Percentiles rank a stretch among this genome's conserved stretches.
Evolutionary conservation across 2,113 vertebrate genomes (phyloP).

Genomic region (Blennius ocellaris): DNA sequence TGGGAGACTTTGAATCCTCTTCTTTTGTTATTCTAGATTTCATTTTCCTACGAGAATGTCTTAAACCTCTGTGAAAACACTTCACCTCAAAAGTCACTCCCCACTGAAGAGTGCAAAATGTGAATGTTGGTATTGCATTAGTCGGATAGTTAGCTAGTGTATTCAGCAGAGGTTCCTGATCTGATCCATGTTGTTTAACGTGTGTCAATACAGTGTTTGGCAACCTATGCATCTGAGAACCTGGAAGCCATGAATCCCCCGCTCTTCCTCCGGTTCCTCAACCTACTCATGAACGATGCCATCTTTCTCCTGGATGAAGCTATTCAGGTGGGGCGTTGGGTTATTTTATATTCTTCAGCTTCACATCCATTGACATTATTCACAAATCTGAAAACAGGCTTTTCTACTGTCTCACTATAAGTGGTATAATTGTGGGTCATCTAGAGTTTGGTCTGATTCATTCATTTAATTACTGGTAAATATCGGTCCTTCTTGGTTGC

Average conservation of each 20-base stretch:
- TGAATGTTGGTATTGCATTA: background rate
- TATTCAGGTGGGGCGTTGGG: constrained; percentile 88
- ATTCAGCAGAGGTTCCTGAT: background rate
- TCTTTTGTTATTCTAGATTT: too few species aligned
- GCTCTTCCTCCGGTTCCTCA: constrained; percentile 95
- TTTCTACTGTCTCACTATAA: background rate
- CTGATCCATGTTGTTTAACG: background rate
- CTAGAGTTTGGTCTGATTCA: background rate
- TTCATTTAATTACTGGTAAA: background rate
- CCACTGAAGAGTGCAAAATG: background rate
- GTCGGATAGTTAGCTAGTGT: background rate
- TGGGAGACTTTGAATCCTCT: too few species aligned
- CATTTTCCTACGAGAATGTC: background rate
- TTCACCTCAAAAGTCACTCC: background rate
- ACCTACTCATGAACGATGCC: constrained; percentile 97
- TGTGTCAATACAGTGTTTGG: constrained; percentile 85
- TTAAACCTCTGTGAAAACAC: background rate
- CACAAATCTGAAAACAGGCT: background rate
- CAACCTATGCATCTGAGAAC: constrained; percentile 94
- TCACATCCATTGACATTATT: background rate
- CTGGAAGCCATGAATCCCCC: constrained; percentile 97
- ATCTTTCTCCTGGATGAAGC: constrained; percentile 98
- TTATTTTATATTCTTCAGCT: background rate
- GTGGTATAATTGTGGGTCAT: background rate
- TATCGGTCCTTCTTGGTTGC: too few species aligned